phyloP scores from a whole-genome alignment of 2,797 vertebrate genomes.

The Squalus acanthias region DNA sequence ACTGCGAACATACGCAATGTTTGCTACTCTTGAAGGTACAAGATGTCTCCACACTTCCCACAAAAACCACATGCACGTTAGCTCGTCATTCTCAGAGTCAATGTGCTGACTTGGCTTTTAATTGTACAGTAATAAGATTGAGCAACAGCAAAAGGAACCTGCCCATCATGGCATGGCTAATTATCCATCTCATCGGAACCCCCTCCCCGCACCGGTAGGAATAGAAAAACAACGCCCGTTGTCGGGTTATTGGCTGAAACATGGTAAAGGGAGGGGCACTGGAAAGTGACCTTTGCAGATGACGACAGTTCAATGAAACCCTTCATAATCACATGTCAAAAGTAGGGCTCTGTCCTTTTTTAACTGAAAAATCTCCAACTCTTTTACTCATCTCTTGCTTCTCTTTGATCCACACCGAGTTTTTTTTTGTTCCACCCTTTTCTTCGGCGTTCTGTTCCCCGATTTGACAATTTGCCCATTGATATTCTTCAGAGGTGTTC shows the following conservation, averaged over 20 bases:
- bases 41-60: background rate
- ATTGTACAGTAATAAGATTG: background rate
- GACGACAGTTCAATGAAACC: background rate
- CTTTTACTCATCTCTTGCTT: background rate
- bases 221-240: background rate
- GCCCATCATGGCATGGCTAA: background rate
- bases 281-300: background rate
- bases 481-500: too few species aligned
- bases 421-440: background rate
- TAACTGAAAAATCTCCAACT: background rate
- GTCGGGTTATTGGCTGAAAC: background rate
- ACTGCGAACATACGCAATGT: background rate
- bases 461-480: too few species aligned
- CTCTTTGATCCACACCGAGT: background rate
- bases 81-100: background rate
- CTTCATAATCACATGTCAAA: background rate
- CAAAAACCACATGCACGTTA: background rate
- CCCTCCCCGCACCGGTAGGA: background rate
- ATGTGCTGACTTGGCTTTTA: background rate
- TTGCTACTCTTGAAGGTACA: background rate
- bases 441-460: too few species aligned
- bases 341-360: background rate
- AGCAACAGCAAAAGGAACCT: background rate
- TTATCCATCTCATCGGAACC: background rate
- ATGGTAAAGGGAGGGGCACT: too few species aligned